Evolutionary conservation across 2,113 vertebrate species (phyloP).

Genomic region (Helogale parvula): DNA sequence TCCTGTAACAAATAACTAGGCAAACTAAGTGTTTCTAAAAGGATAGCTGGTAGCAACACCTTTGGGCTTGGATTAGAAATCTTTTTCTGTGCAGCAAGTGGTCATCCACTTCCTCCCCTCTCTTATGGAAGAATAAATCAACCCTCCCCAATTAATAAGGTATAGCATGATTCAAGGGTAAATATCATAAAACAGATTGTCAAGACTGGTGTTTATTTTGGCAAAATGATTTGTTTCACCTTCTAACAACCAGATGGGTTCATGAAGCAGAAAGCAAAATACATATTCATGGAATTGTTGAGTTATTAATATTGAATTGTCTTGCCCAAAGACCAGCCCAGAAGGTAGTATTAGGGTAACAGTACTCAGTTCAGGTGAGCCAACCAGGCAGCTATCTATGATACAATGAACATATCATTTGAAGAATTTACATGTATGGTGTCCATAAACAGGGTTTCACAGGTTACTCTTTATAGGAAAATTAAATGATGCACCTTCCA

Average conservation of each 20-base stretch:
- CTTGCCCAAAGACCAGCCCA: neutral
- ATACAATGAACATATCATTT: neutral
- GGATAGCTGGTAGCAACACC: neutral
- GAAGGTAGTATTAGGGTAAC: neutral
- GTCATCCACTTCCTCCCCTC: neutral
- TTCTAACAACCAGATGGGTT: slow-evolving; percentile 53
- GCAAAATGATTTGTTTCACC: slow-evolving; percentile 56
- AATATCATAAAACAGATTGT: slow-evolving; percentile 60
- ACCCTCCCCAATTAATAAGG: neutral
- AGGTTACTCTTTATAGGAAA: slow-evolving; percentile 49
- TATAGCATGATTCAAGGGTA: slow-evolving; percentile 19
- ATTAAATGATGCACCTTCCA: slow-evolving; percentile 9
- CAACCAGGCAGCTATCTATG: neutral
- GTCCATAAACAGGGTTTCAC: slow-evolving; percentile 34
- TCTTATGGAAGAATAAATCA: neutral
- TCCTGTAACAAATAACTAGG: neutral
- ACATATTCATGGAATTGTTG: slow-evolving; percentile 5
- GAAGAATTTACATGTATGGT: neutral
- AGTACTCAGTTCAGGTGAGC: neutral
- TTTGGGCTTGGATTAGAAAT: neutral
- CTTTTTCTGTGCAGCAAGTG: neutral
- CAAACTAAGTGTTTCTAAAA: neutral
- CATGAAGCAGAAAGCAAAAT: slow-evolving; percentile 49
- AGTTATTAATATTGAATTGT: neutral
- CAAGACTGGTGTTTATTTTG: slow-evolving; percentile 52